These are phyloP conservation scores for Holothuria glaberrima DNA, from an alignment of 35 echinoderm and acorn worm genomes.

Conservation along the genomic window DNA sequence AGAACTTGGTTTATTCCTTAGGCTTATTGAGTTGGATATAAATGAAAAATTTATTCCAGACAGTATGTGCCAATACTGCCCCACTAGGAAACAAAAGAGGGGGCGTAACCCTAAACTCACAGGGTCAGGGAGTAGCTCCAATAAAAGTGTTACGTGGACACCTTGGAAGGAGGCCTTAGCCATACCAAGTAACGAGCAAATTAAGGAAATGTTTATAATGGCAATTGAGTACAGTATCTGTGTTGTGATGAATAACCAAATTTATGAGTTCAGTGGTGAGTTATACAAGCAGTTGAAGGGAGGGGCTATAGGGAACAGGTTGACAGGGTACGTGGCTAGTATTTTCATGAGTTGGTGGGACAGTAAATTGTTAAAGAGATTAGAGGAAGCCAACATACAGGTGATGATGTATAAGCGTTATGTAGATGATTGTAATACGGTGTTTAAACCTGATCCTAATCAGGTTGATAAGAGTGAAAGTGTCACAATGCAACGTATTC, in stretches of 20 bases:
- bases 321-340: neutral
- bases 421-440: neutral
- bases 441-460: neutral
- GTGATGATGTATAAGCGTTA: neutral
- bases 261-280: neutral
- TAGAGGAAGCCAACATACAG: too few relatives aligned
- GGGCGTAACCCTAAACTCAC: neutral
- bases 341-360: neutral
- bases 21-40: neutral
- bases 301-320: neutral
- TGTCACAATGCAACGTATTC: neutral
- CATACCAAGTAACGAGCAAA: neutral
- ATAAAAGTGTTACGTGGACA: neutral
- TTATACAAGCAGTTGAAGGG: neutral
- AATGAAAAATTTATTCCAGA: neutral
- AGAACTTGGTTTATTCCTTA: constrained; percentile 16
- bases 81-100: neutral
- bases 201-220: neutral
- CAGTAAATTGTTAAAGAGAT: neutral
- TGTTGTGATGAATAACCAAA: neutral
- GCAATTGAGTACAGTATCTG: constrained; percentile 4
- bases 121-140: constrained; percentile 12
- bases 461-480: neutral
- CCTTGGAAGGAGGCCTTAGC: neutral
- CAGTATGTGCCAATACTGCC: neutral